Base-by-base conservation (phyloP, 2,888 invertebrate species). In the Volucella inanis region DNA sequence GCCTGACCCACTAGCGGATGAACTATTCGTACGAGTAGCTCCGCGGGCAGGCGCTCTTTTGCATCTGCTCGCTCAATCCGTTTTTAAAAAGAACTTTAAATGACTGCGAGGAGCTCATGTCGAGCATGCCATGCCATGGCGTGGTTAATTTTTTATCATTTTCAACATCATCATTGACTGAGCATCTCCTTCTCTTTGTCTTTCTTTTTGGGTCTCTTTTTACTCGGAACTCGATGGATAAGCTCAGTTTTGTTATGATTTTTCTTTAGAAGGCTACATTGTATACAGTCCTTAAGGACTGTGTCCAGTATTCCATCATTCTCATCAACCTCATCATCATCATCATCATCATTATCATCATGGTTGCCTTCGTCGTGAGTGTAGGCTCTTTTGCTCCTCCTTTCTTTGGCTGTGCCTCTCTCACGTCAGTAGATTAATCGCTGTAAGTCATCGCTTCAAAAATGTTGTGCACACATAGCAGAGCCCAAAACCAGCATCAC, bases 141-240 rank as follows among this genome's bases (percentile, higher is more conserved):
- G 76, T 85, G 85, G 80, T 85, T 81, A 85, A 85, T 81, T 81
- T 81, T 79, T 85, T 85, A 85, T 85, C 81, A 85, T 77, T 77
- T 68, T 10, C 72, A 85, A 77, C 76, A 85, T 85, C 85, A 81
- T 85, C 76, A 77, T 77, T 54, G 67, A 57, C 39, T 39, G 39
- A 43, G 54, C 64, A 41, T 71, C 49, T 41, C 45, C 39, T 38
- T 18, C 38, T 18, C 39, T 59, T 15, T 49, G 59, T 78, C 68
- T 68, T 38, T 18, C 68, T 68, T 54, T 50, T 18, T 38, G 18
- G 43, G 54, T 65, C 52, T 50, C 50, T 55, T 43, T 47, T 55
- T 49, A 12, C 59, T 45, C 72, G 59, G 31, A 70, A 47, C 47
- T 15, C 45, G 14, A 41, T 14, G 50, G 15, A 50, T 52, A 14